phyloP scores from a whole-genome alignment of 2,113 vertebrate genomes.

The Pipa parva region DNA sequence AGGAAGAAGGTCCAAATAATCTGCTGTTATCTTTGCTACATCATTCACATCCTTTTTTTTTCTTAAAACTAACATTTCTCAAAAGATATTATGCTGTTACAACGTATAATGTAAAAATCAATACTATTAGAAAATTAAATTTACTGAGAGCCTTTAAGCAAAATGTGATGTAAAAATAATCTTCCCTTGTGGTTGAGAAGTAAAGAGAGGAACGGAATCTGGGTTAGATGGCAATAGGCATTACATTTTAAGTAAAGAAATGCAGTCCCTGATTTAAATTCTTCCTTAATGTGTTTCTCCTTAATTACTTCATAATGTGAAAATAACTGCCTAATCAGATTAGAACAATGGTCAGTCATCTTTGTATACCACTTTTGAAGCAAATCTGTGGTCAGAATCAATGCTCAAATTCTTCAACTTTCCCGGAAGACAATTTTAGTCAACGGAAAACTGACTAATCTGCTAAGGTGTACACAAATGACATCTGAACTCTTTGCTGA shows the following conservation, averaged over 20 bases:
- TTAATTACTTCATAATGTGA: constrained; percentile 83
- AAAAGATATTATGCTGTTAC: constrained; percentile 78
- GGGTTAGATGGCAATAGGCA: constrained; percentile 64
- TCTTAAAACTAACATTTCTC: constrained; percentile 64
- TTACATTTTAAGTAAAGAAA: constrained; percentile 56
- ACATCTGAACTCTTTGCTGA: constrained; percentile 60
- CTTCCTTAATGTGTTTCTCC: constrained; percentile 70
- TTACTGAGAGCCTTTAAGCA: constrained; percentile 91
- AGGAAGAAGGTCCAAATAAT: constrained; percentile 45
- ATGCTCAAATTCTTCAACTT: constrained; percentile 64
- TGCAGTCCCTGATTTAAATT: constrained; percentile 58
- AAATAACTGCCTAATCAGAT: constrained; percentile 78
- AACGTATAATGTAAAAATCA: constrained; percentile 85
- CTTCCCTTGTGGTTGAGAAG: constrained; percentile 74
- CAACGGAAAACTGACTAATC: constrained; percentile 60
- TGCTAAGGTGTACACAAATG: constrained; percentile 59
- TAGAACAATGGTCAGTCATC: constrained; percentile 82
- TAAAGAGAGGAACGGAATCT: constrained; percentile 69
- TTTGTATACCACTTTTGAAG: constrained; percentile 65
- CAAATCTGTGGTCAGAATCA: constrained; percentile 73
- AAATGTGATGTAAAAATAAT: constrained; percentile 89
- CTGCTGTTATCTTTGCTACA: constrained; percentile 56
- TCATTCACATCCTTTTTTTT: constrained; percentile 61
- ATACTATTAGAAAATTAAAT: constrained; percentile 95
- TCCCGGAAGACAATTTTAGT: constrained; percentile 60